Evolutionary conservation across 2,113 vertebrate species (phyloP).

Genomic region (Brachirus orientalis): DNA sequence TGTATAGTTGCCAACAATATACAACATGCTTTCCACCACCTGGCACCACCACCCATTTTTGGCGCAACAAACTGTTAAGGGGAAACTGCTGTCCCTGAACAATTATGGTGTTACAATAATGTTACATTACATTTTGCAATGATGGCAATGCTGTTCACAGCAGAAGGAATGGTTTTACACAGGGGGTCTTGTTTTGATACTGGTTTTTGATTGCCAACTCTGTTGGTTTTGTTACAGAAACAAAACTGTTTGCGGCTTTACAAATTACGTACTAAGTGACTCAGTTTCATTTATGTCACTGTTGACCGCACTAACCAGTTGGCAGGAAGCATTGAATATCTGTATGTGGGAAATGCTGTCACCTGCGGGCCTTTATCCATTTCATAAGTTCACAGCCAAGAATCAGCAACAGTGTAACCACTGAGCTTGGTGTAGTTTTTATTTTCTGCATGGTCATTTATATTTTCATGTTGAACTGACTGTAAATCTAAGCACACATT

Average conservation of each 20-base stretch:
- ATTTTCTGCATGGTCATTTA: too few relatives aligned
- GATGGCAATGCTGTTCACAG: neutral
- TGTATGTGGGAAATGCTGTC: neutral
- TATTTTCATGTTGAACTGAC: neutral
- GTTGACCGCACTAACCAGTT: constrained; percentile 11
- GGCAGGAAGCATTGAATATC: constrained; percentile 15
- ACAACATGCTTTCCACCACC: too few relatives aligned
- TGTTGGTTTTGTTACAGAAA: too few relatives aligned
- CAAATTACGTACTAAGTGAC: neutral
- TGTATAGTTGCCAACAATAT: too few relatives aligned
- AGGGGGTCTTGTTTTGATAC: neutral
- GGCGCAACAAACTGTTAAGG: too few relatives aligned
- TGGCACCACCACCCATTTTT: too few relatives aligned
- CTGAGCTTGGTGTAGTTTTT: neutral
- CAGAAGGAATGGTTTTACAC: too few relatives aligned
- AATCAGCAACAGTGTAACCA: neutral
- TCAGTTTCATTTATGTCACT: constrained; percentile 2
- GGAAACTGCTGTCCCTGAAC: neutral
- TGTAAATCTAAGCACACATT: too few relatives aligned
- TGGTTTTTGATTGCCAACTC: neutral
- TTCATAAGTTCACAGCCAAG: neutral
- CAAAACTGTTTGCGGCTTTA: neutral
- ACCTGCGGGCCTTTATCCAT: neutral
- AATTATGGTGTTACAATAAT: neutral
- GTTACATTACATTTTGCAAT: neutral